Base-by-base conservation (phyloP, 2,797 vertebrate genomes). In the Sebastes wilsoni region DNA sequence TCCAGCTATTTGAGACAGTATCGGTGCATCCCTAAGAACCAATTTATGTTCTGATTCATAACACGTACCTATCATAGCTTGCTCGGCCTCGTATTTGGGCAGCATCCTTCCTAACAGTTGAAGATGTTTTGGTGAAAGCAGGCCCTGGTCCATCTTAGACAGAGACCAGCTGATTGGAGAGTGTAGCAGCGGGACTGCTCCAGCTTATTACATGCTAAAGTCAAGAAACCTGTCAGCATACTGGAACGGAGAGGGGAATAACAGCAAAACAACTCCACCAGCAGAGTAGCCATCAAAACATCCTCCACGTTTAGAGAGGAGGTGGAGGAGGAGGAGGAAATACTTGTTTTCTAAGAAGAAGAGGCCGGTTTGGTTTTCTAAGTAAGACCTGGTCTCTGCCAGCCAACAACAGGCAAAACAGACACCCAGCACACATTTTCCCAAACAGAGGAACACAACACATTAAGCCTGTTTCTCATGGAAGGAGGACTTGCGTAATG, bases 131-230 rank as follows among this genome's bases (percentile, higher is more conserved):
- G 52, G 52, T 8, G 75, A 66, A 42, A 72, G 16, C 16, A 12
- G 84, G 32, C 38, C 49, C 8, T 14, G 42, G 73, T 6, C 13
- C 14, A 25, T 67, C 46, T 62, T 14, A 71, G 18, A 56, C 59
- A 58, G 66, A 68, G 32, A 36, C 62, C 3, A 65, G 69, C 72
- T 79, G 74, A 79, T 84, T 70, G 81, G 73, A 66, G 60, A 73
- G 82, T 30, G 54, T 67, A 87, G 84, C 90, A 90, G 88, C 87
- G 56, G 89, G 86, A 86, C 90, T 84, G 90, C 86, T 91, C 62
- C 68, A 72, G 75, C 79, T 75, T 71, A 34, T 54, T 54, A 77
- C 13, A 36, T 55, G 58, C 49, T 67, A 23, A 87, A 75, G 77
- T 82, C 58, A 52, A 71, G 46, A 81, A 79, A 75, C 65, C 59